Evolutionary conservation across 2,797 vertebrate genomes (phyloP), one percentile per base, ranked within the genome.

Genomic region (Podarcis siculus): DNA sequence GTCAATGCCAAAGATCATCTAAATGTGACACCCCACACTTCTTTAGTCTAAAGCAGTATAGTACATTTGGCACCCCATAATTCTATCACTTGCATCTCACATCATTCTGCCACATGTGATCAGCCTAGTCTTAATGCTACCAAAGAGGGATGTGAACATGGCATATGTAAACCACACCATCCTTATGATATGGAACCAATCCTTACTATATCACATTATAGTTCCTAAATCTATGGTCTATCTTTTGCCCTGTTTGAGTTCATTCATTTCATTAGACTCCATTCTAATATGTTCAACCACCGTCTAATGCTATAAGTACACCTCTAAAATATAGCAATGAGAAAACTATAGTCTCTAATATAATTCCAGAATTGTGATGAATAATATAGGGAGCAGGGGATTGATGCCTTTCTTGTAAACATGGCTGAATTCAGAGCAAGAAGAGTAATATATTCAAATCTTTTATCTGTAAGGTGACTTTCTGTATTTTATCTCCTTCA

Each of bases 401-500:
- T 25, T 72, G 30, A 55, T 32, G 17, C 19, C 17, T 49, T 71
- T n/a, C 67, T 72, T 49, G 42, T 82, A 82, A 72, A 83, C 66
- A 80, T 42, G 17, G 17, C 35, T 80, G 85, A 39, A 86, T 73
- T 86, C 67, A 86, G 30, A 58, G 64, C 17, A 30, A 39, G 23
- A 25, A 80, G 58, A 61, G 9, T 32, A 17, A 9, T 87, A 75
- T 17, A 32, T 75, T 66, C 25, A 35, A 71, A 76, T 76, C 21
- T 82, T 87, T 82, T 66, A 75, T 82, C 58, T 82, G 17, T 64
- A 81, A 76, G 86, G 86, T 82, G 80, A 45, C 71, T 49, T 82
- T 9, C 66, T 78, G 67, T 61, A 27, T 3, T 86, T 3, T n/a
- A 69, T 32, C 61, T 4, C 0, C 12, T 67, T 73, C 4, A 4